Conservation (phyloP, 2,888 invertebrate species). For the Orchesellides sinensis region DNA sequence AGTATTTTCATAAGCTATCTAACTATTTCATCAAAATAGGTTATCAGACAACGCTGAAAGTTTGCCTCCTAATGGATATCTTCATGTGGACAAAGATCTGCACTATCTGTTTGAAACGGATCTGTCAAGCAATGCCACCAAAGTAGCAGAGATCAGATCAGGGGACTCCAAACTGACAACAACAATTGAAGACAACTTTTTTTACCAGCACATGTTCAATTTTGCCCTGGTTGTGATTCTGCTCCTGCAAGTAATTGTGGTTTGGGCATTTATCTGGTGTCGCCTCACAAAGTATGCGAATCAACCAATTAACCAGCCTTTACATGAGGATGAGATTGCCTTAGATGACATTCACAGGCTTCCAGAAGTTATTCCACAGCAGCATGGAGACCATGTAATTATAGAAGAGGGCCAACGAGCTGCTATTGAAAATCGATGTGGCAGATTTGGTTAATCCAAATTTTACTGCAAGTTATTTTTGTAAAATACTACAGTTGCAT, state of each 20-base stretch:
- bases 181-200: conserved; percentile 55
- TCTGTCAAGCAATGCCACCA: conserved; percentile 10
- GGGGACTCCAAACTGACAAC: conserved; percentile 9
- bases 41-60: conserved; percentile 13
- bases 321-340: conserved; percentile 3
- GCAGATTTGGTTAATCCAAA: conserved; percentile 18
- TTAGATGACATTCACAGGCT: conserved; percentile 21
- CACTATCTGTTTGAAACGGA: conserved; percentile 42
- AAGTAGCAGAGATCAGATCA: conserved; percentile 42
- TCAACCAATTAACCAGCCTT: conserved; percentile 11
- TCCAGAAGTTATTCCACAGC: conserved; percentile 28
- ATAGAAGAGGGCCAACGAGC: not conserved
- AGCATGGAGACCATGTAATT: conserved; percentile 12
- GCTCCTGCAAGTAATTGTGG: conserved; percentile 56
- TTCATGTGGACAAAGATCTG: conserved; percentile 47
- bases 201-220: conserved; percentile 62
- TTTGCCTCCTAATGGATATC: conserved; percentile 20
- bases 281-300: conserved; percentile 34
- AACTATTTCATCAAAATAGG: not conserved
- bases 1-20: not conserved
- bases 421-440: conserved; percentile 14
- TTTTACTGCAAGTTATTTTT: not conserved
- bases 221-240: conserved; percentile 55
- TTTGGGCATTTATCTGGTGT: conserved; percentile 61
- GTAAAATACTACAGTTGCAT: not conserved